Percentiles rank a stretch among this genome's conserved stretches.
Evolutionary conservation across 1,140 invertebrate genomes (phyloP).

Genomic region (Contarinia nasturtii): DNA sequence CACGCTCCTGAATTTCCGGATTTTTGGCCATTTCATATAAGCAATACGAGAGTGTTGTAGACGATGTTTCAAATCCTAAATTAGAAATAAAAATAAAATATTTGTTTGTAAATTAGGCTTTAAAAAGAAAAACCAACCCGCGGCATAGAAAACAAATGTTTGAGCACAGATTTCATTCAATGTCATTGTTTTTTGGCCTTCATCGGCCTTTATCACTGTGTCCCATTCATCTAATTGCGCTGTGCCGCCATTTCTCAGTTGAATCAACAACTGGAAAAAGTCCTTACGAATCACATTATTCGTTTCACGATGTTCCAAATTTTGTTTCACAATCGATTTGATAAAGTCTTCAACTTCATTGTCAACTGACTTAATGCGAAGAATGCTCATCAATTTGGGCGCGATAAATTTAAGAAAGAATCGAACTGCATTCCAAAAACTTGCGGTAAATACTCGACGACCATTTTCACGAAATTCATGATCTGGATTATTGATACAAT

Average conservation of each 20-base stretch:
- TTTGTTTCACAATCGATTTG: conserved; percentile 10
- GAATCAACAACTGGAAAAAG: conserved; percentile 31
- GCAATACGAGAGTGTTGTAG: conserved; percentile 6
- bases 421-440: conserved; percentile 3
- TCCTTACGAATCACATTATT: conserved; percentile 28
- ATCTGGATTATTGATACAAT: background rate
- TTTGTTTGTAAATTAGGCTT: conserved; percentile 4
- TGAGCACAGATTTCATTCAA: conserved; percentile 1
- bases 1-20: conserved; percentile 5
- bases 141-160: no score
- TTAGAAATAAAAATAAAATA: no score
- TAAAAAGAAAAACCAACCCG: no score
- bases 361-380: conserved; percentile 6
- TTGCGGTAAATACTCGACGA: conserved; percentile 12
- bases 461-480: conserved; percentile 4
- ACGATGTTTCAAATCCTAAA: conserved; percentile 9
- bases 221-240: conserved; percentile 13
- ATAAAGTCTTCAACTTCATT: conserved; percentile 15
- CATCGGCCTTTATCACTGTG: background rate
- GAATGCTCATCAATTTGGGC: conserved; percentile 8
- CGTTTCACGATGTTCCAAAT: conserved; percentile 14
- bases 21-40: conserved; percentile 6
- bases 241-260: conserved; percentile 25
- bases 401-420: conserved; percentile 6
- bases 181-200: background rate